These are phyloP conservation scores for Ammodytes marinus DNA, from an alignment of 2,113 vertebrate species.

Conservation along the genomic window DNA sequence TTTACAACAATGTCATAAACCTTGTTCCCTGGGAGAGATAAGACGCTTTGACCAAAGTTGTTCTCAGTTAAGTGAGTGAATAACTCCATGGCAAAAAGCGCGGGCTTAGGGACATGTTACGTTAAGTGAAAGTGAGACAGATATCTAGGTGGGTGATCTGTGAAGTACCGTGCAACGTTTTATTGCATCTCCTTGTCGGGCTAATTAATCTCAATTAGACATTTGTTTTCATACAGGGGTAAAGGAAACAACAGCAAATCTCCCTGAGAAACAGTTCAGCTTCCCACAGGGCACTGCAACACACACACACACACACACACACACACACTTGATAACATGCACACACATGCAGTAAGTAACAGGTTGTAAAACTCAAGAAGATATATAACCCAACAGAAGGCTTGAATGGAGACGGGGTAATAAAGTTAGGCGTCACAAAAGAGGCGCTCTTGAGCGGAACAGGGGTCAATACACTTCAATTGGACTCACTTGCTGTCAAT, in stretches of 20 bases:
- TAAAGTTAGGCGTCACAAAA: slow-evolving; percentile 76
- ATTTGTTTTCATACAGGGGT: slow-evolving; percentile 61
- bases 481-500: slow-evolving; percentile 56
- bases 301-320: slow-evolving; percentile 40
- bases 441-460: slow-evolving; percentile 61
- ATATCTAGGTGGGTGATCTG: slow-evolving; percentile 59
- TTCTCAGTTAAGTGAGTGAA: slow-evolving; percentile 37
- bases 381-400: slow-evolving; percentile 77
- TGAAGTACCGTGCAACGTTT: slow-evolving; percentile 68
- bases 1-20: slow-evolving; percentile 72
- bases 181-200: slow-evolving; percentile 61
- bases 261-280: slow-evolving; percentile 50
- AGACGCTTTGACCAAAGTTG: slow-evolving; percentile 32
- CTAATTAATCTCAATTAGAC: slow-evolving; percentile 81
- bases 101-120: slow-evolving; percentile 16
- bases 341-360: slow-evolving; percentile 47
- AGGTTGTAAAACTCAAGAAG: slow-evolving; percentile 77
- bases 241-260: slow-evolving; percentile 63
- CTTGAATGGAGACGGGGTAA: slow-evolving; percentile 59
- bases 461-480: slow-evolving; percentile 56
- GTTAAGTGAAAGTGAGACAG: not conserved
- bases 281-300: slow-evolving; percentile 51
- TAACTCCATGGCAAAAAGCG: slow-evolving; percentile 28
- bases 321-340: slow-evolving; percentile 31
- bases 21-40: slow-evolving; percentile 28